Evolutionary conservation across 2,888 invertebrate genomes (phyloP).

Genomic region (Eremobia ochroleuca): DNA sequence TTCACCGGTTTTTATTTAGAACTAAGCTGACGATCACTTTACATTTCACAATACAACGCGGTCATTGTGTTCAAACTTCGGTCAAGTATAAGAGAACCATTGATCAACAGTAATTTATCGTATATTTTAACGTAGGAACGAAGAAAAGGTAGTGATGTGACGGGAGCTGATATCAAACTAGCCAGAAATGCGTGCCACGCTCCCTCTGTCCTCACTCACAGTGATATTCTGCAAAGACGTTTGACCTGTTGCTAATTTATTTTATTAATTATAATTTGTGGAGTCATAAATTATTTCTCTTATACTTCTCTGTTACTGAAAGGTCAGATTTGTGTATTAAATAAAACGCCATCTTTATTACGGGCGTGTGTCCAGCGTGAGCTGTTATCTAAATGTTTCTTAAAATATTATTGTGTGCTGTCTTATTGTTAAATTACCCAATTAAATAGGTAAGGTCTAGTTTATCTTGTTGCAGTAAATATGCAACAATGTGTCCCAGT

Average conservation of each 20-base stretch:
- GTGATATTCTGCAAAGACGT: slow-evolving; percentile 85
- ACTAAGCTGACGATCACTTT: slow-evolving; percentile 35
- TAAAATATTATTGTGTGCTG: neutral
- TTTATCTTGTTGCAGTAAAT: neutral
- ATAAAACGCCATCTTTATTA: neutral
- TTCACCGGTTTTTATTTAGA: slow-evolving; percentile 19
- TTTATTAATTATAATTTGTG: slow-evolving; percentile 49
- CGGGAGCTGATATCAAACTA: slow-evolving; percentile 89
- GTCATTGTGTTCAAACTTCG: slow-evolving; percentile 47
- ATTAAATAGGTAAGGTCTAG: neutral
- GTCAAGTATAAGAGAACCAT: slow-evolving; percentile 45
- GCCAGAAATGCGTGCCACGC: slow-evolving; percentile 89
- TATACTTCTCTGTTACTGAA: slow-evolving; percentile 5
- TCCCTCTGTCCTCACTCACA: slow-evolving; percentile 84
- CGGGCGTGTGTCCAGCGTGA: neutral
- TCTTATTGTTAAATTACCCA: neutral
- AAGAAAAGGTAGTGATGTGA: slow-evolving; percentile 85
- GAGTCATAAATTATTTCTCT: slow-evolving; percentile 8
- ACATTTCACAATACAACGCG: slow-evolving; percentile 32
- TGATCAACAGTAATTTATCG: slow-evolving; percentile 72
- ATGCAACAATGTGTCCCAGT: slow-evolving; percentile 17
- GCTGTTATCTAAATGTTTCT: neutral
- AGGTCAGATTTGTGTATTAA: neutral
- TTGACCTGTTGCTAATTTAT: slow-evolving; percentile 69
- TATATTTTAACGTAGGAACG: slow-evolving; percentile 75